Conservation (phyloP, 2,888 invertebrate species). For the Philonicus albiceps region DNA sequence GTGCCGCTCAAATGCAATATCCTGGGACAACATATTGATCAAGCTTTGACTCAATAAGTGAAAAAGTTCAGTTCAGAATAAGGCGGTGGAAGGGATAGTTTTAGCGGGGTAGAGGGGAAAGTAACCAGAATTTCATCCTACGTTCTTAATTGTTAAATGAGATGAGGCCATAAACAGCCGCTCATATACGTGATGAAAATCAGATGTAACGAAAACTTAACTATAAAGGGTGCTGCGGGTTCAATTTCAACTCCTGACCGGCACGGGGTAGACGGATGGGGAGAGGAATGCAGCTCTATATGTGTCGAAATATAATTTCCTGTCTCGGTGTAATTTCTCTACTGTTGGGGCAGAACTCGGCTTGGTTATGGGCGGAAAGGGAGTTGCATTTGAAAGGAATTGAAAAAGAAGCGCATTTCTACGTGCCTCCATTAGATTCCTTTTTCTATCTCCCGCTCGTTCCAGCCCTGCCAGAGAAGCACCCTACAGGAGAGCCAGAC, state of each 20-base stretch:
- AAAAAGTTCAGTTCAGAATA: not conserved
- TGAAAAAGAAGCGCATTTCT: slow-evolving; percentile 13
- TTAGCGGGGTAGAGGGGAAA: not conserved
- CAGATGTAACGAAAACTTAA: slow-evolving; percentile 26
- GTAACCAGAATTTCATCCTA: not conserved
- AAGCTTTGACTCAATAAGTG: slow-evolving; percentile 15
- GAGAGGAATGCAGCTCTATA: not conserved
- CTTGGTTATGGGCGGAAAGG: not conserved
- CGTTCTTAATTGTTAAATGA: not conserved
- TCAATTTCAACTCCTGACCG: not conserved
- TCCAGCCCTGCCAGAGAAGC: not conserved
- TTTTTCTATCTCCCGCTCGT: no score
- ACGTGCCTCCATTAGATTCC: slow-evolving; percentile 16
- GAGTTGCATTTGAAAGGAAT: not conserved
- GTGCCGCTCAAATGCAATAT: slow-evolving; percentile 10
- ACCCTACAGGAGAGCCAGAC: not conserved
- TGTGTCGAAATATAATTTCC: slow-evolving; percentile 23
- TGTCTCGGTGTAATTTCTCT: not conserved
- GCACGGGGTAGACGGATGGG: not conserved
- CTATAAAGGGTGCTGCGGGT: not conserved
- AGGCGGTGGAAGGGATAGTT: not conserved
- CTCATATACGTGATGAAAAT: slow-evolving; percentile 21
- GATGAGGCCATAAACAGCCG: not conserved
- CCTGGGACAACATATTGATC: slow-evolving; percentile 23
- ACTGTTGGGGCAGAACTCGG: not conserved